These are phyloP conservation scores for Diadophis punctatus DNA, from an alignment of 2,113 vertebrate species.

Conservation along the genomic window DNA sequence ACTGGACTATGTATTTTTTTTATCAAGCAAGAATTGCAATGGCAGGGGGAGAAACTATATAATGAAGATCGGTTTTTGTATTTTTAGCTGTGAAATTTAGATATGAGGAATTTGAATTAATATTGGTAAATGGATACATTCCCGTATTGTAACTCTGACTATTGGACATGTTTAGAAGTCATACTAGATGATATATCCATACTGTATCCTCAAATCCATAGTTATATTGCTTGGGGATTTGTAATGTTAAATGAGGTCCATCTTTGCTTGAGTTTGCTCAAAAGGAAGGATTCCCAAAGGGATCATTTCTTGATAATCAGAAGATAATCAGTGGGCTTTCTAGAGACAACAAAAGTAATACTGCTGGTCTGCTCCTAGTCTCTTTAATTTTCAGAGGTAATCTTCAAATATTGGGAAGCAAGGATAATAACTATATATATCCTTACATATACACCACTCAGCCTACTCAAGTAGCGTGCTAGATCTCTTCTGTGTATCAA, in stretches of 20 bases:
- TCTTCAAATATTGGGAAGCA: background rate
- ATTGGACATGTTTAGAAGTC: background rate
- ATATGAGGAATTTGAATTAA: background rate
- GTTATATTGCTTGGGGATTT: background rate
- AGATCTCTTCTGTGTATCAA: background rate
- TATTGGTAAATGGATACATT: background rate
- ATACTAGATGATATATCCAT: background rate
- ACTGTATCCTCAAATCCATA: background rate
- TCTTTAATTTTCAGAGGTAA: background rate
- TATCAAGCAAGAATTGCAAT: background rate
- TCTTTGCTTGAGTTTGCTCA: background rate
- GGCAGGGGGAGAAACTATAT: background rate
- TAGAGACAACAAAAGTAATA: too few relatives aligned
- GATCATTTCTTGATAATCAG: background rate
- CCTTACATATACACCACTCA: background rate
- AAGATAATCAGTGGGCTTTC: too few relatives aligned
- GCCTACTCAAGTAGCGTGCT: background rate
- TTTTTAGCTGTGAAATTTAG: background rate
- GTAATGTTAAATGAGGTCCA: background rate
- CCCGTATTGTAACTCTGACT: background rate
- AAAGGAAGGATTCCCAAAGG: background rate
- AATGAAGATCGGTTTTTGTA: background rate
- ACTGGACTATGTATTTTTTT: background rate
- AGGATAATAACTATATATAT: background rate
- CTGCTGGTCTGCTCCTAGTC: background rate